Conservation (phyloP, 2,113 vertebrate species). For the Odontesthes bonariensis region DNA sequence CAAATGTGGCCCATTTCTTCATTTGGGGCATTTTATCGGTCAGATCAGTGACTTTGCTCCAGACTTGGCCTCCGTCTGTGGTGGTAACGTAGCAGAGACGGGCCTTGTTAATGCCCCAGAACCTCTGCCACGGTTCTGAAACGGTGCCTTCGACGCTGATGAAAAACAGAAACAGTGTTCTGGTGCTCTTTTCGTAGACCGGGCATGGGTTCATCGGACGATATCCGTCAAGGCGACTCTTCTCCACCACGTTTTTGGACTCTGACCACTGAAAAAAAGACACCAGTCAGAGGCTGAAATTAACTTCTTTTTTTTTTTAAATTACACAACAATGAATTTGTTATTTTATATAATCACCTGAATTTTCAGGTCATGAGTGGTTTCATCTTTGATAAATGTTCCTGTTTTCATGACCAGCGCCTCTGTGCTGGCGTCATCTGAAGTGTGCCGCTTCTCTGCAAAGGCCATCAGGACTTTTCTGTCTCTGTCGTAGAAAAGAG, state of each 20-base stretch:
- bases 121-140: conserved; percentile 5
- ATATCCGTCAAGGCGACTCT: not conserved
- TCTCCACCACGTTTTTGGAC: not conserved
- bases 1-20: conserved; percentile 9
- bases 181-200: not conserved
- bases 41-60: conserved; percentile 14
- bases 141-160: not conserved
- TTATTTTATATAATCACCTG: not conserved
- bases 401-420: conserved; percentile 15
- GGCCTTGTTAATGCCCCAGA: conserved; percentile 8
- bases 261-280: conserved; percentile 23
- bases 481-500: not conserved
- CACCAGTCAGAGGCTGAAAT: not conserved
- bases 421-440: not conserved
- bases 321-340: not conserved
- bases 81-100: conserved; percentile 24
- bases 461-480: conserved; percentile 6
- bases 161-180: conserved; percentile 20
- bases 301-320: too few species aligned
- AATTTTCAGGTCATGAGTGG: not conserved
- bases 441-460: not conserved
- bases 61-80: conserved; percentile 7
- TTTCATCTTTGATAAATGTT: not conserved
- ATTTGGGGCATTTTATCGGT: not conserved
- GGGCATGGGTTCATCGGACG: not conserved